Evolutionary conservation across 2,888 invertebrate genomes (phyloP).

Genomic region (Crocallis elinguaria): DNA sequence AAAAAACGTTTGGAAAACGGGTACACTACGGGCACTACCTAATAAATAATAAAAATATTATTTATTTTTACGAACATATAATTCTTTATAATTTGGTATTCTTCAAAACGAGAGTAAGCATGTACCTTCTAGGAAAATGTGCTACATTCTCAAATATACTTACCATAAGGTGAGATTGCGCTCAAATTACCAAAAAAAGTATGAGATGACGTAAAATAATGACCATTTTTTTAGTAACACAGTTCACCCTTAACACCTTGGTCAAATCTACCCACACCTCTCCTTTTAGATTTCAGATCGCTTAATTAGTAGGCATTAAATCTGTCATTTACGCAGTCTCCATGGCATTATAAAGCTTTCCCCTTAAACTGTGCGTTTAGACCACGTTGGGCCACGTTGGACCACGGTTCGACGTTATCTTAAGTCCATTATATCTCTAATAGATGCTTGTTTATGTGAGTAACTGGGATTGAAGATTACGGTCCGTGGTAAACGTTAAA

Average conservation of each 20-base stretch:
- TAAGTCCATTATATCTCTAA: slow-evolving; percentile 73
- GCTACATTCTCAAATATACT: too few species aligned
- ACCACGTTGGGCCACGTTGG: slow-evolving; percentile 65
- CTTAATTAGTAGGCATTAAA: slow-evolving; percentile 80
- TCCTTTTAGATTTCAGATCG: slow-evolving; percentile 44
- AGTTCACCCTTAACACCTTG: neutral
- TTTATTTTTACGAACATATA: too few species aligned
- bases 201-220: too few species aligned
- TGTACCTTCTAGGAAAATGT: too few species aligned
- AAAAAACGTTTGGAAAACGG: too few species aligned
- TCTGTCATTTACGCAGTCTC: slow-evolving; percentile 74
- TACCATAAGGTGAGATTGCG: too few species aligned
- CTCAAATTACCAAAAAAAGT: too few species aligned
- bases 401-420: slow-evolving; percentile 72
- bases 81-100: too few species aligned
- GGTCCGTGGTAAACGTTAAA: neutral
- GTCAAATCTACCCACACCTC: slow-evolving; percentile 11
- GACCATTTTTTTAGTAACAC: too few species aligned
- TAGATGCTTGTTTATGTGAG: slow-evolving; percentile 68
- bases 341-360: slow-evolving; percentile 65
- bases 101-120: too few species aligned
- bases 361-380: slow-evolving; percentile 66
- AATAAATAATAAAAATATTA: too few species aligned
- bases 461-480: slow-evolving; percentile 40
- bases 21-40: too few species aligned